Evolutionary conservation across 2,888 invertebrate species (phyloP), one percentile per base, ranked within the genome.

Genomic region (Athalia circularis): DNA sequence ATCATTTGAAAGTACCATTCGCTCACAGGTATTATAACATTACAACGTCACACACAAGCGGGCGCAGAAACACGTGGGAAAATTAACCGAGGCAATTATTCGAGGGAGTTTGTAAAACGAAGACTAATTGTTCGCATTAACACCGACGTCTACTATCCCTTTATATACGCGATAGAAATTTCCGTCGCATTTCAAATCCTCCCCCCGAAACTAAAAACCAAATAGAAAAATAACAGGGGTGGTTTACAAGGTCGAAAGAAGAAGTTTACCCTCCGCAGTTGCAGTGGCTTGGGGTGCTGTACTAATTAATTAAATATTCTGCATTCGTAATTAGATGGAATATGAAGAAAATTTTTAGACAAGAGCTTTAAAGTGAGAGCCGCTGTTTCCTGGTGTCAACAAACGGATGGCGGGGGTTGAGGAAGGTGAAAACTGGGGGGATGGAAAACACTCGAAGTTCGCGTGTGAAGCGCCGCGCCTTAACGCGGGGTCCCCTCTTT

Each of bases 401-500:
- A 74, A 57, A 54, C 29, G 70, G 57, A 50, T 29, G 59, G 75
- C 13, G 48, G 62, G 43, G 75, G 62, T 50, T 47, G 29, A 47
- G 72, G 48, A 62, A 62, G 75, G 75, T 75, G 75, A 75, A 75
- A 75, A 75, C 61, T 62, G 45, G 75, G 75, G 79, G 79, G 77
- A 29, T 29, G 76, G 79, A 75, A 78, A 75, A 67, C 76, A 79
- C 79, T 79, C 76, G 79, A 75, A 79, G 79, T 75, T 79, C 65
- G 79, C 79, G 79, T 79, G 79, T 61, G 64, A 76, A 75, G 79
- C 54, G 79, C 65, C 79, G 76, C 79, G 54, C 79, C 79, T 76
- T 79, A 75, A 67, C 75, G 48, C 45, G 13, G 29, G 29, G 29
- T 13, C 67, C 75, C 75, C 64, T 52, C 64, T 75, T 47, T 72